phyloP scores from a whole-genome alignment of 2,888 invertebrate genomes.

The Spodoptera exigua region DNA sequence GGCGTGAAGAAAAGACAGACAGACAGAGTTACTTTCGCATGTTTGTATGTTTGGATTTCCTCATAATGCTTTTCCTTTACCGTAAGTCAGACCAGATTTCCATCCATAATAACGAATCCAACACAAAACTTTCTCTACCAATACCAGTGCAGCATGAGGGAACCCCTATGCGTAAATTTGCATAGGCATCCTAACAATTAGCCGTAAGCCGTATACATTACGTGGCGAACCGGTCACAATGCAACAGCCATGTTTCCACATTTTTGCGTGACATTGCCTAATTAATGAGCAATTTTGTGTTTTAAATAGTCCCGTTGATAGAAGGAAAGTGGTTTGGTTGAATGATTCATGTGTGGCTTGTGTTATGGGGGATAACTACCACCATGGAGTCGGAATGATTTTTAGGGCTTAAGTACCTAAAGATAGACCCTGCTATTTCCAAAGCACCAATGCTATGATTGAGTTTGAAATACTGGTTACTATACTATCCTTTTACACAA shows the following conservation, averaged over 20 bases:
- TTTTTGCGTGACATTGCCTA: slow-evolving; percentile 39
- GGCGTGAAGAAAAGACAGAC: no score
- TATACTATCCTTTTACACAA: no score
- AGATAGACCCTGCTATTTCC: no score
- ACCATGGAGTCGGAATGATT: no score
- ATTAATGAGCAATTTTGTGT: slow-evolving; percentile 36
- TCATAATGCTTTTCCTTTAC: no score
- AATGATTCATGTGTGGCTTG: slow-evolving; percentile 8
- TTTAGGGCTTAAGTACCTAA: slow-evolving; percentile 1
- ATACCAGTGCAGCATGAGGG: slow-evolving; percentile 53
- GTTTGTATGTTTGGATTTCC: no score
- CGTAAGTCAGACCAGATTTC: no score
- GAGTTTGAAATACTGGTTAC: no score
- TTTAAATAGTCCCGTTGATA: slow-evolving; percentile 23
- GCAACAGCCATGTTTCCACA: slow-evolving; percentile 22
- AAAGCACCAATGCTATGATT: no score
- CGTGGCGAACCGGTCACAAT: slow-evolving; percentile 65
- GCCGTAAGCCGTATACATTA: slow-evolving; percentile 58
- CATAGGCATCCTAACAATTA: slow-evolving; percentile 73
- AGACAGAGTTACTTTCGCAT: no score
- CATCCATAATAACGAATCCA: slow-evolving; percentile 1
- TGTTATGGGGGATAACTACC: not conserved
- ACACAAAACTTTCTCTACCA: slow-evolving; percentile 30
- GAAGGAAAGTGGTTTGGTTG: slow-evolving; percentile 7
- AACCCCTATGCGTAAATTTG: slow-evolving; percentile 70